Percentiles rank a stretch among this genome's conserved stretches.
Evolutionary conservation across 2,113 vertebrate species (phyloP).

Genomic region (Xenopus laevis): DNA sequence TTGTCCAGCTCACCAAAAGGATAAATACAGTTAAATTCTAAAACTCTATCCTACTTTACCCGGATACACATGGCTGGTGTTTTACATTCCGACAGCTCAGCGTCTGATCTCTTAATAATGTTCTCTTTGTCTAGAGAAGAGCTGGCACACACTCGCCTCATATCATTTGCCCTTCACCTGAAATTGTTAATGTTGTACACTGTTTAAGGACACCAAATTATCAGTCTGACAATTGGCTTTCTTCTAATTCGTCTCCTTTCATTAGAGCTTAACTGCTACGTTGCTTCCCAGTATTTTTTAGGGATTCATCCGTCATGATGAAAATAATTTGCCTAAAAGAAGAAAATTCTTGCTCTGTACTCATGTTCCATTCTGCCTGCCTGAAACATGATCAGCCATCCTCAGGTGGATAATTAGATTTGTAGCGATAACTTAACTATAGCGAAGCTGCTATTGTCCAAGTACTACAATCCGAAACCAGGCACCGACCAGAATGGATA

Average conservation of each 20-base stretch:
- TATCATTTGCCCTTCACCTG: slow-evolving; percentile 28
- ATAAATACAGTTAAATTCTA: background rate
- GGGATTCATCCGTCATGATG: background rate
- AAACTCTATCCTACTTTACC: slow-evolving; percentile 1
- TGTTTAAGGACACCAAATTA: slow-evolving; percentile 29
- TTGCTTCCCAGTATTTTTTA: no score
- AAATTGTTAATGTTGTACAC: slow-evolving; percentile 16
- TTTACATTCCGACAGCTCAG: slow-evolving; percentile 27
- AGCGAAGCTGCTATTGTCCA: no score
- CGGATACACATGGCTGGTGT: background rate
- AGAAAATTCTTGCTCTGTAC: background rate
- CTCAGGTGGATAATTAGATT: no score
- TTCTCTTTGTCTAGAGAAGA: slow-evolving; percentile 27
- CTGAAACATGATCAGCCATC: no score
- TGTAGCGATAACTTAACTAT: no score
- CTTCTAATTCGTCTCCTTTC: background rate
- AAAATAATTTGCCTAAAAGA: background rate
- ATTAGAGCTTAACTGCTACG: background rate
- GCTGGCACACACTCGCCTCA: slow-evolving; percentile 9
- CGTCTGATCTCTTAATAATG: slow-evolving; percentile 31
- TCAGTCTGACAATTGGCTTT: background rate
- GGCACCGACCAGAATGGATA: no score
- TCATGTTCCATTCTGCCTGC: no score
- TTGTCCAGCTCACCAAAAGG: background rate
- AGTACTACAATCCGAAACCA: no score